phyloP scores from a whole-genome alignment of 2,888 invertebrate species.

The Tenthredo notha region DNA sequence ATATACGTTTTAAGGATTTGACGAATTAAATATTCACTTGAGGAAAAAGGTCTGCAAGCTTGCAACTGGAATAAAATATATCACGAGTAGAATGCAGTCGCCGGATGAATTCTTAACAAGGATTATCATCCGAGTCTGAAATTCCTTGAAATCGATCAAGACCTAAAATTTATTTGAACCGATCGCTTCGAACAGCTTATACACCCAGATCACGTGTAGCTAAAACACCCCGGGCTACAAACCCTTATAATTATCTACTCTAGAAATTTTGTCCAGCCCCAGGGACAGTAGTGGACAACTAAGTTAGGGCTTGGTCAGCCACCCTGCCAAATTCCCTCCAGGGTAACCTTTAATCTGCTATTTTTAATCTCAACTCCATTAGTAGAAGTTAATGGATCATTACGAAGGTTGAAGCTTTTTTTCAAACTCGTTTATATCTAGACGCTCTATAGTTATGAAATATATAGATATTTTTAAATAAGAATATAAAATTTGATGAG shows the following conservation, averaged over 20 bases:
- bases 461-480: too few relatives aligned
- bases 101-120: background rate
- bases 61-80: background rate
- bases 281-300: conserved; percentile 59
- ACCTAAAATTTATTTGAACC: background rate
- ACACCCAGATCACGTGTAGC: conserved; percentile 50
- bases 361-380: conserved; percentile 68
- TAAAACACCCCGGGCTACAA: conserved; percentile 60
- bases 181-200: conserved; percentile 22
- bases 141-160: background rate
- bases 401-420: background rate
- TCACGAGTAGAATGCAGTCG: background rate
- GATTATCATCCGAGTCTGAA: background rate
- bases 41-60: background rate
- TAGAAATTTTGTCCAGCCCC: conserved; percentile 71
- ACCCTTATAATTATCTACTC: conserved; percentile 73
- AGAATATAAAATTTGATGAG: background rate
- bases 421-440: background rate
- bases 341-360: conserved; percentile 66
- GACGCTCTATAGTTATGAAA: background rate
- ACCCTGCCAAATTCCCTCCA: conserved; percentile 66
- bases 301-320: conserved; percentile 73
- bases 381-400: conserved; percentile 33
- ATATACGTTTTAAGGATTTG: background rate
- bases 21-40: conserved; percentile 4